phyloP scores from a whole-genome alignment of 2,797 vertebrate species.

The Sus cebifrons region DNA sequence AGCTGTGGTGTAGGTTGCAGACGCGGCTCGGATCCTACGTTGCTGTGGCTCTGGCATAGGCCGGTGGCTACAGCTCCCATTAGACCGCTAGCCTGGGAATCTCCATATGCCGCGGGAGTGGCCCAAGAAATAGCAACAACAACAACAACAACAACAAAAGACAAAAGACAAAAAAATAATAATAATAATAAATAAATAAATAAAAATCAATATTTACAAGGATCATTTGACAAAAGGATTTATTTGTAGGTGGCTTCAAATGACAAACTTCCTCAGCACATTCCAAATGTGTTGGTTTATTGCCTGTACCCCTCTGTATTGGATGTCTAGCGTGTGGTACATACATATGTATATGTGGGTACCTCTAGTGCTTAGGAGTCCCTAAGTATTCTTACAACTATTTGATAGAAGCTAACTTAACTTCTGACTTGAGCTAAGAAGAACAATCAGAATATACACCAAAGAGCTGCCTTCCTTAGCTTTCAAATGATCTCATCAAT shows the following conservation, averaged over 20 bases:
- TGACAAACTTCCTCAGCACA: background rate
- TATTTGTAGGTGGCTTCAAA: slow-evolving; percentile 41
- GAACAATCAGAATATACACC: background rate
- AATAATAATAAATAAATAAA: too few species aligned
- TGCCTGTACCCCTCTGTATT: background rate
- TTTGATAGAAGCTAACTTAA: slow-evolving; percentile 11
- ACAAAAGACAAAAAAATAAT: too few species aligned
- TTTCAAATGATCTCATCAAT: slow-evolving; percentile 5
- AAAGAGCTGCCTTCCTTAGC: background rate
- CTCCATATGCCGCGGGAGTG: too few species aligned
- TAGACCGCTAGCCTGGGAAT: too few species aligned
- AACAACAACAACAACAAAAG: too few species aligned
- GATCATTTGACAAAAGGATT: slow-evolving; percentile 16
- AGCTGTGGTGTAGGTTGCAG: too few species aligned
- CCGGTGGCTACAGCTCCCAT: too few species aligned
- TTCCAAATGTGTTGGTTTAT: slow-evolving; percentile 57
- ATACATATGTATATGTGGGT: background rate
- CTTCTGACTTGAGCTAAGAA: background rate
- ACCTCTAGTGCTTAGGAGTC: background rate
- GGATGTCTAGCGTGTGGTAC: background rate
- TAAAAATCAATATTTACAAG: background rate
- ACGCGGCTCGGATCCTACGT: too few species aligned
- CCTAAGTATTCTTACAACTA: background rate
- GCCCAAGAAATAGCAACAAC: too few species aligned
- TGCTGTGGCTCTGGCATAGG: too few species aligned